Conservation (phyloP, 2,888 invertebrate species). For the Xestobium rufovillosum region DNA sequence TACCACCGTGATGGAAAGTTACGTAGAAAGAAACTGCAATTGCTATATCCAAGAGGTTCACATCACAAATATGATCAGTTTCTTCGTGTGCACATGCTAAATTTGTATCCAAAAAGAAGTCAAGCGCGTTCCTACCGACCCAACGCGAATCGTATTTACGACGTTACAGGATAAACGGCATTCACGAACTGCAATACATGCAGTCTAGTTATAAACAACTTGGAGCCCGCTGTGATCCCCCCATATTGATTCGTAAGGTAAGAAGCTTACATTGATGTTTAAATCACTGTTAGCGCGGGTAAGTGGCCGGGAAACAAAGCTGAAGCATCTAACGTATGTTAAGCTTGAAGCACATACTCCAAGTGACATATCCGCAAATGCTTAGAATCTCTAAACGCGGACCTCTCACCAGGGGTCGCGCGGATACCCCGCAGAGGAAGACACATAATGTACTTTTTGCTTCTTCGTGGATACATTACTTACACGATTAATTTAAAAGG, state of each 20-base stretch:
- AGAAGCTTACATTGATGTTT: slow-evolving; percentile 23
- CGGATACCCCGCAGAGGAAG: slow-evolving; percentile 16
- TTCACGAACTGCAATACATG: too few species aligned
- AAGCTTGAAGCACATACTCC: slow-evolving; percentile 20
- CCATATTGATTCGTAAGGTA: slow-evolving; percentile 23
- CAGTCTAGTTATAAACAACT: not conserved
- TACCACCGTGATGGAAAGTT: too few species aligned
- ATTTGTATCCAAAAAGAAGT: too few species aligned
- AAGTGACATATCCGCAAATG: slow-evolving; percentile 20
- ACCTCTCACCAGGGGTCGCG: slow-evolving; percentile 17
- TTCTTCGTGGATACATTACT: slow-evolving; percentile 20
- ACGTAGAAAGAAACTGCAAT: too few species aligned
- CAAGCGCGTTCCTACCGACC: too few species aligned
- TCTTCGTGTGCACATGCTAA: too few species aligned
- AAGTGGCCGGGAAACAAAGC: slow-evolving; percentile 20
- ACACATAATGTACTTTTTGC: slow-evolving; percentile 14
- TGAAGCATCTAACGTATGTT: slow-evolving; percentile 21
- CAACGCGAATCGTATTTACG: too few species aligned
- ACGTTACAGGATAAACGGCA: too few species aligned
- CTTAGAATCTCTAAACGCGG: slow-evolving; percentile 15
- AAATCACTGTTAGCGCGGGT: slow-evolving; percentile 24
- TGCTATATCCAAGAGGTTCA: too few species aligned
- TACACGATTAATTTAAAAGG: too few species aligned
- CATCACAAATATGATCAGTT: too few species aligned
- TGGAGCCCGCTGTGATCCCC: slow-evolving; percentile 1